phyloP scores from a whole-genome alignment of 2,113 vertebrate genomes.

The Sceloporus tristichus region DNA sequence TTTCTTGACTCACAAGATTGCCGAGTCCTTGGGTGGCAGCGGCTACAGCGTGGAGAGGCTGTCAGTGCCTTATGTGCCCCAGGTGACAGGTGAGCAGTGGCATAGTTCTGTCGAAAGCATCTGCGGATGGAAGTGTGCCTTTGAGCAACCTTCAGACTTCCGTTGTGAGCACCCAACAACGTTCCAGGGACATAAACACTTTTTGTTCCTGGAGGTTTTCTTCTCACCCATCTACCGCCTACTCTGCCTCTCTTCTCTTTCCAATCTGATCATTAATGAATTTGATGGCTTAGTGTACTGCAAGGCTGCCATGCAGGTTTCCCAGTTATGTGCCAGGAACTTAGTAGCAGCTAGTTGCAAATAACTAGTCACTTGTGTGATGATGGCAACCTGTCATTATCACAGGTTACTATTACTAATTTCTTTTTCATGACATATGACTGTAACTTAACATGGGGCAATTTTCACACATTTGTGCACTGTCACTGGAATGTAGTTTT shows the following conservation, averaged over 20 bases:
- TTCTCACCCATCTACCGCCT: neutral
- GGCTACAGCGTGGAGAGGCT: conserved; percentile 93
- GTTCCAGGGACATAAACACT: neutral
- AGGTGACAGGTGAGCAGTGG: conserved; percentile 89
- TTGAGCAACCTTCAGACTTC: neutral
- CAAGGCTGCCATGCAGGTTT: neutral
- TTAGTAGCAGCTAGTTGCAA: neutral
- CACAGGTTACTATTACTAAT: too few relatives aligned
- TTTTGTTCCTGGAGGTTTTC: neutral
- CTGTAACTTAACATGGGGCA: too few relatives aligned
- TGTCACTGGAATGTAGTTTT: too few relatives aligned
- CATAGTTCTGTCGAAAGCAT: neutral
- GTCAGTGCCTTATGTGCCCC: conserved; percentile 89
- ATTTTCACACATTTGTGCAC: too few relatives aligned
- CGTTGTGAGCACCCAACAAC: neutral
- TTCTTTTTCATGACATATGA: too few relatives aligned
- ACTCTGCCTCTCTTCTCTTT: neutral
- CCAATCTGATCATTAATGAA: neutral
- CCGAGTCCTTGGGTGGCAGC: conserved; percentile 90
- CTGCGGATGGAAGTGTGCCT: neutral
- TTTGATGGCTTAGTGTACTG: neutral
- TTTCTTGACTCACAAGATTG: conserved; percentile 90
- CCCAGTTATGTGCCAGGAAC: neutral
- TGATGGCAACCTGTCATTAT: too few relatives aligned
- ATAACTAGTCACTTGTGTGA: neutral